Evolutionary conservation across 2,797 vertebrate species (phyloP).

Genomic region (Eulemur coronatus): DNA sequence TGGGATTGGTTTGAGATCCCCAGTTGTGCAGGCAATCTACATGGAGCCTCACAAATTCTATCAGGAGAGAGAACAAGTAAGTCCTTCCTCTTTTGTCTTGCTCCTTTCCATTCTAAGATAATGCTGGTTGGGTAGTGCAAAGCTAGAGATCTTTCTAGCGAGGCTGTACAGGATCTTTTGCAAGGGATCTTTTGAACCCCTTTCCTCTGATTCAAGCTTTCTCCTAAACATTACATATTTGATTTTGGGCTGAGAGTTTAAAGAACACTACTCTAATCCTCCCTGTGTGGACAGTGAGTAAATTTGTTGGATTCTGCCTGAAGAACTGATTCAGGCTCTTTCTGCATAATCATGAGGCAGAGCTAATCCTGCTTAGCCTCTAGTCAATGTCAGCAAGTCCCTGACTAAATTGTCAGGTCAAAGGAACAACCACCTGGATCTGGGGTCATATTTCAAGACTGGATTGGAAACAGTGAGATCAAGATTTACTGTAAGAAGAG

Average conservation of each 20-base stretch:
- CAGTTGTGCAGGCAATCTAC: neutral
- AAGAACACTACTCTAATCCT: neutral
- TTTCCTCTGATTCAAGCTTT: neutral
- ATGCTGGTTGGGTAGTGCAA: neutral
- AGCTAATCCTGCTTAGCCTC: neutral
- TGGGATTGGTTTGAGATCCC: neutral
- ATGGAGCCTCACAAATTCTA: neutral
- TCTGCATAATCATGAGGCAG: neutral
- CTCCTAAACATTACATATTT: neutral
- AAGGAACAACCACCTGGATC: neutral
- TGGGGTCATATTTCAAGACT: neutral
- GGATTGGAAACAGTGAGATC: neutral
- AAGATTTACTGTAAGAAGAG: neutral
- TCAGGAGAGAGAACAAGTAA: neutral
- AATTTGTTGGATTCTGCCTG: neutral
- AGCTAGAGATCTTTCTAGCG: neutral
- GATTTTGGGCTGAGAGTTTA: neutral
- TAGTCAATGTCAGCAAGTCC: neutral
- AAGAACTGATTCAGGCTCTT: neutral
- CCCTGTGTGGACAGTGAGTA: neutral
- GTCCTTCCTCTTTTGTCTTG: neutral
- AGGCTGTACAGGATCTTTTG: neutral
- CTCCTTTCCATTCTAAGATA: neutral
- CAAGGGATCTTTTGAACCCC: neutral
- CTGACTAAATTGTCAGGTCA: neutral